Evolutionary conservation across 2,797 vertebrate genomes (phyloP).

Genomic region (Channallabes apus): DNA sequence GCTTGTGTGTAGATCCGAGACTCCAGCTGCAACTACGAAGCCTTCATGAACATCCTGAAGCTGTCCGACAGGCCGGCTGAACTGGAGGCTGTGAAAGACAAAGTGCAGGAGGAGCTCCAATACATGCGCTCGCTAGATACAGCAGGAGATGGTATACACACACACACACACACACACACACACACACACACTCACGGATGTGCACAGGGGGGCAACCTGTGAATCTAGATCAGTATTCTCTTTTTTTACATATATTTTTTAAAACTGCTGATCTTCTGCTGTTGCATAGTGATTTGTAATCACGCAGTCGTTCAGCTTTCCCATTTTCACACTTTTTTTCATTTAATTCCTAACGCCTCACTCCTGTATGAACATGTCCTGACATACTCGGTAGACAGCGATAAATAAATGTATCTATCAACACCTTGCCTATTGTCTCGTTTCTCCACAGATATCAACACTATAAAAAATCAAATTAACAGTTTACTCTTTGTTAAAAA

Average conservation of each 20-base stretch:
- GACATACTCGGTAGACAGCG: neutral
- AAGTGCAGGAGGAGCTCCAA: conserved; percentile 94
- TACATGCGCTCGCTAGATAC: conserved; percentile 97
- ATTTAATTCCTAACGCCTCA: too few species aligned
- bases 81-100: conserved; percentile 96
- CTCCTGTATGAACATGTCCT: neutral
- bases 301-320: neutral
- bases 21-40: conserved; percentile 98
- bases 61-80: conserved; percentile 91
- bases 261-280: neutral
- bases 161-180: neutral
- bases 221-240: neutral
- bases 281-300: neutral
- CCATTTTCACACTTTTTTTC: neutral
- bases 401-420: neutral
- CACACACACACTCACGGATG: too few species aligned
- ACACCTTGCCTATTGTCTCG: conserved; percentile 46
- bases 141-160: conserved; percentile 87
- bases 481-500: conserved; percentile 99
- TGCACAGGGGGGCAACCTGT: neutral
- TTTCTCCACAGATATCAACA: conserved; percentile 89
- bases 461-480: conserved; percentile 99
- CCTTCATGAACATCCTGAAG: conserved; percentile 99
- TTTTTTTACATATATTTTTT: neutral
- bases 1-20: conserved; percentile 84